Evolutionary conservation across 2,797 vertebrate genomes (phyloP).

Genomic region (Enteromius afrohamiltoni): DNA sequence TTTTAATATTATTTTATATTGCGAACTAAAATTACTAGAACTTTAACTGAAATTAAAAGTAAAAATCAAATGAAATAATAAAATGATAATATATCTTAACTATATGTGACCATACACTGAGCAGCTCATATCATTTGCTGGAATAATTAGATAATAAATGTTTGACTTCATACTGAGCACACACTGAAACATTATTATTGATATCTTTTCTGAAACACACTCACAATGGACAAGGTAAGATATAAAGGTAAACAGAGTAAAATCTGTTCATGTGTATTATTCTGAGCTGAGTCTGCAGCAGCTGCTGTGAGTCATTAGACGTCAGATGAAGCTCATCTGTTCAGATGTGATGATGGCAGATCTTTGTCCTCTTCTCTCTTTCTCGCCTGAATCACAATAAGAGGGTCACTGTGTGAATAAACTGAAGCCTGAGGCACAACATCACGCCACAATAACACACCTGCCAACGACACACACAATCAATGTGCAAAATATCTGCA

Average conservation of each 20-base stretch:
- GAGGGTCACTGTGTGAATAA: conserved; percentile 16
- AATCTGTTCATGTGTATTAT: background rate
- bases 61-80: background rate
- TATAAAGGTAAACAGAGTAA: background rate
- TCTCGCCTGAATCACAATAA: conserved; percentile 38
- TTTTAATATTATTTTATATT: too few species aligned
- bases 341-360: conserved; percentile 27
- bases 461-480: conserved; percentile 29
- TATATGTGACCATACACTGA: background rate
- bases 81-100: background rate
- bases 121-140: background rate
- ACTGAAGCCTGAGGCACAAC: conserved; percentile 30
- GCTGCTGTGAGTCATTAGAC: conserved; percentile 25
- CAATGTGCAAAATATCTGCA: conserved; percentile 20
- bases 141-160: background rate
- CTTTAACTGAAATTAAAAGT: background rate
- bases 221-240: background rate
- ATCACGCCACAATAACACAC: conserved; percentile 45
- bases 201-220: background rate
- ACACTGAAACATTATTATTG: background rate
- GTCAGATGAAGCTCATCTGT: conserved; percentile 19
- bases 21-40: too few species aligned
- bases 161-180: background rate
- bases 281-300: background rate
- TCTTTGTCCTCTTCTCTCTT: conserved; percentile 28